Base-by-base conservation (phyloP, 2,113 vertebrate genomes). In the Hippopotamus amphibius region DNA sequence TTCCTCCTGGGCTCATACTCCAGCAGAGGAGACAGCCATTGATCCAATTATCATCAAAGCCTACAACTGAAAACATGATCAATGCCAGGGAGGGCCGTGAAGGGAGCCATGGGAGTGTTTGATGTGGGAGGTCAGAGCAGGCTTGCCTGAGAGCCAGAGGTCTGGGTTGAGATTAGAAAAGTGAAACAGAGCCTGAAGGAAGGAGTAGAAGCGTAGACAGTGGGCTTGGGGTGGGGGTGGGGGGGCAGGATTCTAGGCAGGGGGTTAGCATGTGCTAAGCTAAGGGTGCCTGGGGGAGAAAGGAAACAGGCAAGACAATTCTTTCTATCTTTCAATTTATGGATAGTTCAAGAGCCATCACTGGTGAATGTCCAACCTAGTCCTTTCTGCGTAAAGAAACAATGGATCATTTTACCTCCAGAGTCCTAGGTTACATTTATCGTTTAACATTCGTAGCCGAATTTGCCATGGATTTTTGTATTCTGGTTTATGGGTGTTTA, bases 241-340 rank as follows among this genome's bases (percentile, higher is more conserved):
- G 68, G 61, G 37, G 37, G 37, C 37, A 37, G 37, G 10, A 11
- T 1, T 53, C 48, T 30, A 22, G 48, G 30, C 10, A 22, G 48
- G 55, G 76, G 19, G 11, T 21, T 11, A 2, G 50, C 48, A 1
- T 30, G 30, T 19, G 76, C 48, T 79, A 22, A 53, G 30, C 11
- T 14, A 19, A 13, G 30, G 48, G 30, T n/a, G 30, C 76, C 13
- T 1, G 17, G 10, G 48, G 61, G 6, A 0, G 6, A 12, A 33
- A 11, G 48, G 17, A 21, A 4, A n/a, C 76, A 22, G 76, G 10
- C 1, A 4, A n/a, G 48, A 2, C 0, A 14, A 2, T 26, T 22
- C 7, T 72, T 24, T 43, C 69, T 3, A 12, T 43, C 1, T 24
- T 72, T 43, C 69, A 63, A 14, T 46, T 7, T 46, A 72, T 6